Percentiles rank a stretch among this genome's conserved stretches.
Conservation (phyloP, 2,113 vertebrate genomes). For the Dicentrarchus labrax region DNA sequence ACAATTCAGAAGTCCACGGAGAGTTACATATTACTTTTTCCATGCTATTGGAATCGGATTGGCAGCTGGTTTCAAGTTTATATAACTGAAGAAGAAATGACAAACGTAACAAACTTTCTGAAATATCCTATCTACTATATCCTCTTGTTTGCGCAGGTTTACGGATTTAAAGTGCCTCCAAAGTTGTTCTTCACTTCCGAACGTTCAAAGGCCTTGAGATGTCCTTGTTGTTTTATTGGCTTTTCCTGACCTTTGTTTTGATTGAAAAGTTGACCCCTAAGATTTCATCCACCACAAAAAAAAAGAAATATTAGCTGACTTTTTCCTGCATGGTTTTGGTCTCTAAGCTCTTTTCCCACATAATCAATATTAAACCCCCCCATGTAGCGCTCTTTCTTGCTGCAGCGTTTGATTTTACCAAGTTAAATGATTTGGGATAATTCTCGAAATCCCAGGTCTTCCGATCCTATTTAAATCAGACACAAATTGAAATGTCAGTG, state of each 20-base stretch:
- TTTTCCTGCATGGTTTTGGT: neutral
- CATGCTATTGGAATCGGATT: slow-evolving; percentile 29
- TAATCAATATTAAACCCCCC: neutral
- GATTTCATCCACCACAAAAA: neutral
- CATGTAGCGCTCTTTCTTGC: neutral
- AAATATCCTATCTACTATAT: neutral
- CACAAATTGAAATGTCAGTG: too few relatives aligned
- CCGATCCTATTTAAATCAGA: neutral
- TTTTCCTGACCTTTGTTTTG: slow-evolving; percentile 45
- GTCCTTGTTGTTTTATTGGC: slow-evolving; percentile 34
- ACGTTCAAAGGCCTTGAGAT: slow-evolving; percentile 10
- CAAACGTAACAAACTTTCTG: neutral
- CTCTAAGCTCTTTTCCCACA: neutral
- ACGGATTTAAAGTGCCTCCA: neutral
- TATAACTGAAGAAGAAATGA: slow-evolving; percentile 9
- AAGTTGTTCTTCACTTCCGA: neutral
- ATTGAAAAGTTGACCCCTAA: slow-evolving; percentile 25
- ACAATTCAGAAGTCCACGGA: slow-evolving; percentile 36
- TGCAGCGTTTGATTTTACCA: neutral
- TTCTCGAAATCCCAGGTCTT: neutral
- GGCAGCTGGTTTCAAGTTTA: slow-evolving; percentile 42
- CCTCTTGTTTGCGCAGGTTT: neutral
- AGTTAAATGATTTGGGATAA: neutral
- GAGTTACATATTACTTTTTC: slow-evolving; percentile 27
- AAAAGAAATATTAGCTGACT: neutral